These are phyloP conservation scores for Alcedo atthis DNA, from an alignment of 2,797 vertebrate genomes.

Conservation along the genomic window DNA sequence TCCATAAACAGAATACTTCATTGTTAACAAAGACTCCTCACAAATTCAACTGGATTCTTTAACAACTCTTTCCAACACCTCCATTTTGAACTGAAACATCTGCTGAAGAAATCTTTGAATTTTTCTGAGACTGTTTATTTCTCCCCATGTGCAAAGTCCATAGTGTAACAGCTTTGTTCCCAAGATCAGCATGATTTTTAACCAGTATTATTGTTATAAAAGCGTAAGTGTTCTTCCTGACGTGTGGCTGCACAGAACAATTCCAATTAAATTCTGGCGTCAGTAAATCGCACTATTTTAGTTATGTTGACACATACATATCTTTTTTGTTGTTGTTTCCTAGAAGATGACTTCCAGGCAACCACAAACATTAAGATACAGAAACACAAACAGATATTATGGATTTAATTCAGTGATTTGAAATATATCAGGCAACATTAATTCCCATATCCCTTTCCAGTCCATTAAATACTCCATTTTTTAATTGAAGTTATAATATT, in stretches of 20 bases:
- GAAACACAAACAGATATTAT: constrained; percentile 68
- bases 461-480: constrained; percentile 80
- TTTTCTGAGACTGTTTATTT: background rate
- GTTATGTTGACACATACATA: constrained; percentile 19
- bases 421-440: constrained; percentile 72
- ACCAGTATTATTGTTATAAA: background rate
- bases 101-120: background rate
- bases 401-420: constrained; percentile 71
- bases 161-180: background rate
- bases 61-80: background rate
- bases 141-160: background rate
- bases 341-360: constrained; percentile 71
- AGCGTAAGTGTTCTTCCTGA: background rate
- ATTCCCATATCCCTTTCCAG: constrained; percentile 76
- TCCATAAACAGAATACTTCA: background rate
- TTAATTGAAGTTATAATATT: constrained; percentile 83
- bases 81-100: background rate
- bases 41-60: background rate
- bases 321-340: background rate
- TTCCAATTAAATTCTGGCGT: background rate
- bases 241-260: background rate
- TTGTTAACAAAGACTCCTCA: background rate
- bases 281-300: constrained; percentile 41
- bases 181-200: background rate
- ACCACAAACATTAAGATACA: constrained; percentile 65